A percentile compares a stretch with the other conserved stretches of the same genome.
Conservation (phyloP, 1,140 invertebrate species). For the Leptopilina clavipes region DNA sequence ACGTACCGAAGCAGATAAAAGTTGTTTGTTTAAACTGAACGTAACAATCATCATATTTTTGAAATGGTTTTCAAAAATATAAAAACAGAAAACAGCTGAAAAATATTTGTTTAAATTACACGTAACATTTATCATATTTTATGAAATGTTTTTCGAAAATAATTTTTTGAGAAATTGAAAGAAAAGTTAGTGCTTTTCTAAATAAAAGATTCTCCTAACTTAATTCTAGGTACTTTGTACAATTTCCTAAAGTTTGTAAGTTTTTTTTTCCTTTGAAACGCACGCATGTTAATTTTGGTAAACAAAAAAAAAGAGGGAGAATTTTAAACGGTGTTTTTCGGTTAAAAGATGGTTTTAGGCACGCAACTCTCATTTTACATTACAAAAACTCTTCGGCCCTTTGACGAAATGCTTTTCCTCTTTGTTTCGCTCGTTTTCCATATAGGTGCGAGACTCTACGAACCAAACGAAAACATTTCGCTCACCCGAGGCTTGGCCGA, state of each 20-base stretch:
- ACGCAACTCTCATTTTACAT: slow-evolving; percentile 23
- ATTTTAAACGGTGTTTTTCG: not conserved
- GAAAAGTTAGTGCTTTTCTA: no score
- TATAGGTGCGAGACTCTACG: slow-evolving; percentile 45
- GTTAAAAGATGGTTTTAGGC: not conserved
- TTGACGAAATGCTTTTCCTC: slow-evolving; percentile 30
- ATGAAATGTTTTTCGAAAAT: no score
- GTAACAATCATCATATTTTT: not conserved
- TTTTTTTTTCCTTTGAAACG: not conserved
- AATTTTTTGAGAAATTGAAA: no score
- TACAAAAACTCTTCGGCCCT: slow-evolving; percentile 18
- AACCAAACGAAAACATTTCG: slow-evolving; percentile 61
- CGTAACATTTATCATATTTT: not conserved
- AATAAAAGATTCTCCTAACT: no score
- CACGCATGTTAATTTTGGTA: not conserved
- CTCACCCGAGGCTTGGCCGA: slow-evolving; percentile 53
- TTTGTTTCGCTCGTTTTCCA: slow-evolving; percentile 2
- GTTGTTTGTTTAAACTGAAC: not conserved
- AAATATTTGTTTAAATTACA: not conserved
- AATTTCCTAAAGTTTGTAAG: not conserved
- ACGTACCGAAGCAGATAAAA: no score
- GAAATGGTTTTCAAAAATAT: no score
- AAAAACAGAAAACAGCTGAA: no score
- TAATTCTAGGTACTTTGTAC: no score
- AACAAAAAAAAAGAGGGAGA: not conserved